phyloP scores from a whole-genome alignment of 2,888 invertebrate species.

The Luffia ferchaultella region DNA sequence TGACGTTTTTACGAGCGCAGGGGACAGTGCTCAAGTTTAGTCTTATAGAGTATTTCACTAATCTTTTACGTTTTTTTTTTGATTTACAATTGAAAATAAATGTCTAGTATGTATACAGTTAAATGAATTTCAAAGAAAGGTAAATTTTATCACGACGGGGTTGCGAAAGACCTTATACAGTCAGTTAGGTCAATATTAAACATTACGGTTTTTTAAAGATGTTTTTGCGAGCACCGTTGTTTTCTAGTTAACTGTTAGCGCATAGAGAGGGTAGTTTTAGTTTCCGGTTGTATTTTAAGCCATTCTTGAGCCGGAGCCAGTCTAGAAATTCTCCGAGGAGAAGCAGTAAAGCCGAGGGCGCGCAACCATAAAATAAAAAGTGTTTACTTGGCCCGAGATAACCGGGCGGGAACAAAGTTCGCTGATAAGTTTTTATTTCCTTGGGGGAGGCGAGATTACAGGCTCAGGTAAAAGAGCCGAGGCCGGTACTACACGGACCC shows the following conservation, averaged over 20 bases:
- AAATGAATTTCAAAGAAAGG: too few relatives aligned
- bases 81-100: too few relatives aligned
- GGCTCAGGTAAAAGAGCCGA: conserved; percentile 30
- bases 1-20: not conserved
- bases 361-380: conserved; percentile 53
- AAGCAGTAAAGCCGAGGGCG: conserved; percentile 42
- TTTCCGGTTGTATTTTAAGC: not conserved
- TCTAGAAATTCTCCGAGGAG: conserved; percentile 16
- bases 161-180: too few relatives aligned
- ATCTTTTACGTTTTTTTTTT: too few relatives aligned
- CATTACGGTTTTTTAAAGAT: not conserved
- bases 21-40: too few relatives aligned
- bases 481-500: conserved; percentile 16
- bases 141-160: too few relatives aligned
- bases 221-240: not conserved
- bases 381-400: conserved; percentile 59
- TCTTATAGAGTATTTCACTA: too few relatives aligned
- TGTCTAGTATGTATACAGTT: too few relatives aligned
- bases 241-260: not conserved
- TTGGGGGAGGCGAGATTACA: conserved; percentile 23
- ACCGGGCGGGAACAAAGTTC: conserved; percentile 49
- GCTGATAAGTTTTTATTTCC: conserved; percentile 62
- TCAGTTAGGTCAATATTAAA: too few relatives aligned
- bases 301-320: conserved; percentile 3
- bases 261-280: not conserved